These are phyloP conservation scores for Pao palembangensis DNA, from an alignment of 2,113 vertebrate genomes.

Conservation along the genomic window DNA sequence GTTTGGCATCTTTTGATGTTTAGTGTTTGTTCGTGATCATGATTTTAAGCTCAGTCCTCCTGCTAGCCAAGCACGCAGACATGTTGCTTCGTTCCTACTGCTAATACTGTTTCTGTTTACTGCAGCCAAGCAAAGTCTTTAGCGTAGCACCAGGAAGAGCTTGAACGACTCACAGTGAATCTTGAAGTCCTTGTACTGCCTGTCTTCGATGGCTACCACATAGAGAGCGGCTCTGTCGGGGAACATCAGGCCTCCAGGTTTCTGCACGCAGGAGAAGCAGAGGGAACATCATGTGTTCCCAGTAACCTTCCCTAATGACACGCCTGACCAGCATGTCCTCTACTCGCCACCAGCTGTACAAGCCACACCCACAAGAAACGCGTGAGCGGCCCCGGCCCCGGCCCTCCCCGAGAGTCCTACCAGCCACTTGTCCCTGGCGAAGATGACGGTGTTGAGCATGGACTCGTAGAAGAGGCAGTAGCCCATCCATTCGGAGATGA, in stretches of 20 bases:
- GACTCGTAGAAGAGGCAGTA: no score
- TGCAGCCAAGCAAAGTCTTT: slow-evolving; percentile 3
- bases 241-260: slow-evolving; percentile 98
- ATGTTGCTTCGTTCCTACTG: not conserved
- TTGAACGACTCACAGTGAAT: slow-evolving; percentile 87
- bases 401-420: slow-evolving; percentile 59
- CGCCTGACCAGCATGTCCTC: no score
- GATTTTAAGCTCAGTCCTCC: slow-evolving; percentile 39
- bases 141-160: not conserved
- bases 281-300: slow-evolving; percentile 1
- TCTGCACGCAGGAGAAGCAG: slow-evolving; percentile 73
- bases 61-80: slow-evolving; percentile 14
- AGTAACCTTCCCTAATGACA: slow-evolving; percentile 25
- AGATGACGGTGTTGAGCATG: no score
- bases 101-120: not conserved
- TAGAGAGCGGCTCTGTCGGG: slow-evolving; percentile 95
- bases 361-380: not conserved
- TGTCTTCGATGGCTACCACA: slow-evolving; percentile 93
- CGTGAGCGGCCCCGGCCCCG: slow-evolving; percentile 23
- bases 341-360: no score
- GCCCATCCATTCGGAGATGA: no score
- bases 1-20: slow-evolving; percentile 42
- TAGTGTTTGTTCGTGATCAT: slow-evolving; percentile 27
- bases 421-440: no score
- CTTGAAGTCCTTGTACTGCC: slow-evolving; percentile 99